Evolutionary conservation across 2,888 invertebrate genomes (phyloP).

Genomic region (Abrostola triplasia): DNA sequence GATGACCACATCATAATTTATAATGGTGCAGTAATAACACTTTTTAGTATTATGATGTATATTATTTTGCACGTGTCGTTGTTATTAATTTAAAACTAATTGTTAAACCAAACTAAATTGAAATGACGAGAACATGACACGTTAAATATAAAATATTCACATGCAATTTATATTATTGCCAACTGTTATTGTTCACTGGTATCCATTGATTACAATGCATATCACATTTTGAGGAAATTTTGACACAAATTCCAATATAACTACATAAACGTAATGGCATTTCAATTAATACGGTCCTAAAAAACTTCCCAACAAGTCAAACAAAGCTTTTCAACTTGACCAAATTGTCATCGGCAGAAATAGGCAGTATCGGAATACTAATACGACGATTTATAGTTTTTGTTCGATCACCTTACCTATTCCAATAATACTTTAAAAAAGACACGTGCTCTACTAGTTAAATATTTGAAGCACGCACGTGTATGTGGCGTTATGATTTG

Average conservation of each 20-base stretch:
- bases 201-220: too few relatives aligned
- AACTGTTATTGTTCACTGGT: too few relatives aligned
- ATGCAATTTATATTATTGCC: too few relatives aligned
- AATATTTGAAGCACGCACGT: conserved; percentile 53
- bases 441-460: conserved; percentile 52
- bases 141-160: too few relatives aligned
- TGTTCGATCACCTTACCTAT: conserved; percentile 18
- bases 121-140: too few relatives aligned
- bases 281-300: neutral
- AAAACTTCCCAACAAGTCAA: neutral
- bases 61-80: too few relatives aligned
- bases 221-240: too few relatives aligned
- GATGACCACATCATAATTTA: conserved; percentile 10
- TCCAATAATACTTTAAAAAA: conserved; percentile 34
- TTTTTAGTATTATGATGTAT: too few relatives aligned
- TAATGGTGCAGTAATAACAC: neutral
- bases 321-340: conserved; percentile 4
- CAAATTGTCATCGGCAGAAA: conserved; percentile 9
- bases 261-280: too few relatives aligned
- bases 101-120: too few relatives aligned
- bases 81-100: too few relatives aligned
- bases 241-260: too few relatives aligned
- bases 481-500: conserved; percentile 55
- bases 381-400: conserved; percentile 37
- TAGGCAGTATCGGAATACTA: conserved; percentile 36